A percentile compares a stretch with the other conserved stretches of the same genome.
Conservation (phyloP, 1,140 invertebrate genomes). For the Himalopsyche phryganea region DNA sequence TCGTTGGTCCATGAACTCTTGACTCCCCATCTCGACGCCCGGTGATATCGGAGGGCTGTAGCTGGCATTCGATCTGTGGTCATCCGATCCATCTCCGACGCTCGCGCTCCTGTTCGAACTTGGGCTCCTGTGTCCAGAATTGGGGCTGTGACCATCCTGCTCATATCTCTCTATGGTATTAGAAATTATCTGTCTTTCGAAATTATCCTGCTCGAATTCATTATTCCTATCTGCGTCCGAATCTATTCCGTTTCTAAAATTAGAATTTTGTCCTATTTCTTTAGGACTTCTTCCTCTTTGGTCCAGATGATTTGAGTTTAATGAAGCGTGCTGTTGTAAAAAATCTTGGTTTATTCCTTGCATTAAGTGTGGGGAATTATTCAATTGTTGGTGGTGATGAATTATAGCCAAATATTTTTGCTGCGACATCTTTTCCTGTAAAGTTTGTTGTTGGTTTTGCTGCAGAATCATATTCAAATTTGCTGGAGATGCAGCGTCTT, state of each 20-base stretch:
- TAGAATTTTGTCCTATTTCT: neutral
- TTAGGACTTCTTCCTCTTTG: neutral
- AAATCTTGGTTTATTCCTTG: constrained; percentile 37
- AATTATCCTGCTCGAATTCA: constrained; percentile 31
- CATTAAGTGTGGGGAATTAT: constrained; percentile 43
- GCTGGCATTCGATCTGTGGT: constrained; percentile 44
- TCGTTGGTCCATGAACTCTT: constrained; percentile 47
- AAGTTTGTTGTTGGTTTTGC: constrained; percentile 29
- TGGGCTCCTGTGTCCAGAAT: constrained; percentile 43
- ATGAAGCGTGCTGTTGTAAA: neutral
- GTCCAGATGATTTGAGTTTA: neutral
- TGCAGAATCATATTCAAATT: constrained; percentile 32
- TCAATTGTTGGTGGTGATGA: constrained; percentile 47
- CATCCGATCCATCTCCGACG: constrained; percentile 43
- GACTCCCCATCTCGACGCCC: constrained; percentile 50
- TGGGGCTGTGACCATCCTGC: constrained; percentile 34
- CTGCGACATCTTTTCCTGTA: constrained; percentile 45
- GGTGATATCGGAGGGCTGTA: constrained; percentile 52
- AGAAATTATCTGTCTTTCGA: constrained; percentile 46
- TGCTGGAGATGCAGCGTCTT: constrained; percentile 33
- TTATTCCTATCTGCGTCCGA: constrained; percentile 7
- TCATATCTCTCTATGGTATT: constrained; percentile 44
- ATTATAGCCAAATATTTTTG: constrained; percentile 48
- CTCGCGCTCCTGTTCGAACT: constrained; percentile 44
- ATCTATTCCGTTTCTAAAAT: constrained; percentile 2